A percentile compares a stretch with the other conserved stretches of the same genome.
Evolutionary conservation across 1,140 invertebrate genomes (phyloP).

Genomic region (Solen grandis): DNA sequence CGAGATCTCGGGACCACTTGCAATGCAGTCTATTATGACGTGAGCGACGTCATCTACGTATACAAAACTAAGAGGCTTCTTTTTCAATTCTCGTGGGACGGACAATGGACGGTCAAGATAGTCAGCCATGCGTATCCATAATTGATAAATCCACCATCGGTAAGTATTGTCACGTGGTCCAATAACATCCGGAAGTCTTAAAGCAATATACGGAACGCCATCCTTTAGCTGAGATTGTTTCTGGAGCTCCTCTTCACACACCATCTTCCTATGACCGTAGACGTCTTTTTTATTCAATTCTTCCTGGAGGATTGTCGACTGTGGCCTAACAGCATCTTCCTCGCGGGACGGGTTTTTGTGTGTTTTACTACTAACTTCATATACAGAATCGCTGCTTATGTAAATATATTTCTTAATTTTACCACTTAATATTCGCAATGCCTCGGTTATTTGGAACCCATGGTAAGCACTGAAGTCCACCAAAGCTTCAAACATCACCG

Average conservation of each 20-base stretch:
- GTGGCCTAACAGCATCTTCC: constrained; percentile 79
- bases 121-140: constrained; percentile 80
- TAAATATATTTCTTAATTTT: constrained; percentile 81
- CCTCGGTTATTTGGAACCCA: constrained; percentile 74
- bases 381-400: constrained; percentile 83
- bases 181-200: constrained; percentile 82
- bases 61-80: constrained; percentile 80
- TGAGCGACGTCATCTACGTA: constrained; percentile 81
- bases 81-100: constrained; percentile 73
- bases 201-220: constrained; percentile 79
- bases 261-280: constrained; percentile 81
- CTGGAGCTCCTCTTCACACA: constrained; percentile 80
- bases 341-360: constrained; percentile 66
- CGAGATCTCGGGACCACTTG: constrained; percentile 56
- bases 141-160: constrained; percentile 82
- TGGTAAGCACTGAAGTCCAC: constrained; percentile 82
- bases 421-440: constrained; percentile 72
- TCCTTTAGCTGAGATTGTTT: constrained; percentile 58
- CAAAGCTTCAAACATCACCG: constrained; percentile 78
- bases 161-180: constrained; percentile 82
- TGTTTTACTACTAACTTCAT: constrained; percentile 81
- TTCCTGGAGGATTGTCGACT: constrained; percentile 64
- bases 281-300: constrained; percentile 73
- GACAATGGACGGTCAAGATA: constrained; percentile 73
- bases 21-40: constrained; percentile 70